Percentiles rank a stretch among this genome's conserved stretches.
Evolutionary conservation across 2,113 vertebrate species (phyloP).

Genomic region (Burhinus oedicnemus): DNA sequence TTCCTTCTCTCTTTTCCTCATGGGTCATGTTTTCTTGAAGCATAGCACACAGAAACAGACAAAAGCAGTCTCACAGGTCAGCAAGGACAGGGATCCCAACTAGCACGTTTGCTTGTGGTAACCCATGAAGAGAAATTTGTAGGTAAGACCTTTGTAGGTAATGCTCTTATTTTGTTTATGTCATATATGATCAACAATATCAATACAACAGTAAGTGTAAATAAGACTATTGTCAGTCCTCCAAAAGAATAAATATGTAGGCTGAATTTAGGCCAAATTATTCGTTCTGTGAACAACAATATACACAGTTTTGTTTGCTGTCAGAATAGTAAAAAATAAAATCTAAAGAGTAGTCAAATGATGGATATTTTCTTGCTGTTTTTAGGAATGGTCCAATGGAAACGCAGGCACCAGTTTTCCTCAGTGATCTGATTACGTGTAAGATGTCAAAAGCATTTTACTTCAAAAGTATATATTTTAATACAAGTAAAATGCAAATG

Average conservation of each 20-base stretch:
- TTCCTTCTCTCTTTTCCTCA: neutral
- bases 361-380: conserved; percentile 10
- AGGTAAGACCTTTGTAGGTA: neutral
- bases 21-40: neutral
- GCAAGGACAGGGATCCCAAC: neutral
- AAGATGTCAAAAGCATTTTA: conserved; percentile 44
- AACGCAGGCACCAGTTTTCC: neutral
- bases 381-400: neutral
- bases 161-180: neutral
- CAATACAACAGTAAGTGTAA: neutral
- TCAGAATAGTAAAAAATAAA: neutral
- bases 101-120: neutral
- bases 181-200: neutral
- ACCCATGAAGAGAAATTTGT: neutral
- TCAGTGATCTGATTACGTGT: neutral
- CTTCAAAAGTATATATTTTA: conserved; percentile 5
- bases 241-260: neutral
- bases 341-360: neutral
- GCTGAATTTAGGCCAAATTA: neutral
- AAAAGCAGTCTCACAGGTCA: neutral
- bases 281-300: neutral
- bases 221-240: neutral
- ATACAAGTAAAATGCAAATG: conserved; percentile 42
- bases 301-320: neutral
- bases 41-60: neutral